phyloP scores from a whole-genome alignment of 2,797 vertebrate genomes.

The Notolabrus celidotus region DNA sequence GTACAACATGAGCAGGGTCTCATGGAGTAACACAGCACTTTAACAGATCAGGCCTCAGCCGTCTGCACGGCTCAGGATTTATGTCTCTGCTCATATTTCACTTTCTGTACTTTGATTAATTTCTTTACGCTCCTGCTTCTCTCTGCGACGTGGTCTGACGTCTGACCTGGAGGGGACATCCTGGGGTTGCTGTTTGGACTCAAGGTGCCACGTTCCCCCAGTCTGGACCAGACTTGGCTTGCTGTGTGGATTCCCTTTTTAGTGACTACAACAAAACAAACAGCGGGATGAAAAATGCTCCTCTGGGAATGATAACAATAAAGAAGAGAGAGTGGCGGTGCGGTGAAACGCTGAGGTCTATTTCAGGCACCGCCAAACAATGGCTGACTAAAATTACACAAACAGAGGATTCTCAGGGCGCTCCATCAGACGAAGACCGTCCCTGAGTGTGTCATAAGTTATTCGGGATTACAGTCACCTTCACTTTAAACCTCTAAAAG shows the following conservation, averaged over 20 bases:
- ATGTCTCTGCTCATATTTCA: constrained; percentile 1
- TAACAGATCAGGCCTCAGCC: neutral
- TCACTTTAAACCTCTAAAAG: neutral
- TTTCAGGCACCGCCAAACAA: constrained; percentile 23
- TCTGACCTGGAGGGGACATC: constrained; percentile 1
- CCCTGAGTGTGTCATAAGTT: neutral
- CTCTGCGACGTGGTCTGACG: neutral
- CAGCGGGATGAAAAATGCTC: constrained; percentile 3
- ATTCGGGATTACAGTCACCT: constrained; percentile 22
- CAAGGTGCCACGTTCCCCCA: neutral
- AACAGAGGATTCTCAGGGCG: neutral
- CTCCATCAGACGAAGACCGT: neutral
- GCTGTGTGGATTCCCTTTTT: constrained; percentile 16
- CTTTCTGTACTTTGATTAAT: neutral
- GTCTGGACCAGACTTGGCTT: constrained; percentile 11
- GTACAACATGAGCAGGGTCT: constrained; percentile 14
- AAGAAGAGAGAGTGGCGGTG: constrained; percentile 3
- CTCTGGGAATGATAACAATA: constrained; percentile 7
- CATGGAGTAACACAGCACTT: constrained; percentile 19
- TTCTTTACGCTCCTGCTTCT: neutral
- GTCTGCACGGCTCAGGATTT: neutral
- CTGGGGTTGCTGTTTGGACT: constrained; percentile 3
- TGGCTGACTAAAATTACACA: neutral
- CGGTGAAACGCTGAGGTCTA: constrained; percentile 7
- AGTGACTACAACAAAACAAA: constrained; percentile 28